These are phyloP conservation scores for Spodoptera littoralis DNA, from an alignment of 2,888 invertebrate species.

Conservation along the genomic window DNA sequence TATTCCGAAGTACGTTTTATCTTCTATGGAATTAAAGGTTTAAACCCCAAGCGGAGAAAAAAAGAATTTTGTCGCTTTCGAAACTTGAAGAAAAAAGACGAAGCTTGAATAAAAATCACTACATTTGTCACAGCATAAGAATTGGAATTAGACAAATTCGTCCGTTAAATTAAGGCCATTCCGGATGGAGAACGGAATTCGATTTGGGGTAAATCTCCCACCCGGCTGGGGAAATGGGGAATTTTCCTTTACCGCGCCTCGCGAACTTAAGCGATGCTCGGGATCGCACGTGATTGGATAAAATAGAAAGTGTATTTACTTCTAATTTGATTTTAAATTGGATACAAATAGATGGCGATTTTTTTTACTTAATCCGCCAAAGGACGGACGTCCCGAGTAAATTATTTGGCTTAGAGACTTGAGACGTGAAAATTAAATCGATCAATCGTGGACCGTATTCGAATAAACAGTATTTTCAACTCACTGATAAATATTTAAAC, in stretches of 20 bases:
- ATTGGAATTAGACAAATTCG: slow-evolving; percentile 88
- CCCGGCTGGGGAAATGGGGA: slow-evolving; percentile 74
- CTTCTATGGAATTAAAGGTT: slow-evolving; percentile 51
- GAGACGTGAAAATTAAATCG: slow-evolving; percentile 74
- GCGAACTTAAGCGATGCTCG: slow-evolving; percentile 70
- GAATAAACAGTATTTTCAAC: slow-evolving; percentile 47
- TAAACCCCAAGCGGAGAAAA: slow-evolving; percentile 44
- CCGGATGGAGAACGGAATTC: slow-evolving; percentile 80
- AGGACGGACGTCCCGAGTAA: slow-evolving; percentile 66
- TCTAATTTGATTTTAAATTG: slow-evolving; percentile 87
- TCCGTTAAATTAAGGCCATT: slow-evolving; percentile 87
- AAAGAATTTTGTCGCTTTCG: slow-evolving; percentile 58
- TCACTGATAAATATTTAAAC: slow-evolving; percentile 53
- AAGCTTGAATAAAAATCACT: slow-evolving; percentile 83
- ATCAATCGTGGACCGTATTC: slow-evolving; percentile 65
- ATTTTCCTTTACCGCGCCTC: slow-evolving; percentile 73
- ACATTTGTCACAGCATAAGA: slow-evolving; percentile 87
- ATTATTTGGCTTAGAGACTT: slow-evolving; percentile 75
- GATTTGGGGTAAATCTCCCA: slow-evolving; percentile 85
- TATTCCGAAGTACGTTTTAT: slow-evolving; percentile 53
- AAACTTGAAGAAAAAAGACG: slow-evolving; percentile 66
- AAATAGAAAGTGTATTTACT: slow-evolving; percentile 85
- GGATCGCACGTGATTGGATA: slow-evolving; percentile 81
- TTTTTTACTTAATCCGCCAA: slow-evolving; percentile 73
- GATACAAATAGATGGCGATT: slow-evolving; percentile 83